phyloP scores from a whole-genome alignment of 2,797 vertebrate genomes.

The Sebastes kiyomatsui region DNA sequence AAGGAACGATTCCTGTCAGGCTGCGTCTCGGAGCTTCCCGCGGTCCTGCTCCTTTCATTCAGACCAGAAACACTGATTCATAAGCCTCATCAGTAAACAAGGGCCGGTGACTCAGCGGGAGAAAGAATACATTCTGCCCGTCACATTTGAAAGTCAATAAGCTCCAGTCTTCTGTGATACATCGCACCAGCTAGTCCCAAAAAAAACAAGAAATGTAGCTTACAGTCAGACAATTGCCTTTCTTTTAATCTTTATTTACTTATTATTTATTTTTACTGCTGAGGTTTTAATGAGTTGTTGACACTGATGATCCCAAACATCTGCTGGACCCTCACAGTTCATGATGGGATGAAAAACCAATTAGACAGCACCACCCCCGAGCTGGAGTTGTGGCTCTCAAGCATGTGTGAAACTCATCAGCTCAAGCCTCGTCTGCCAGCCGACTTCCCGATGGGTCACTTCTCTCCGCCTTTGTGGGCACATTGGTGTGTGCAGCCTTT shows the following conservation, averaged over 20 bases:
- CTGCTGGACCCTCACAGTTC: constrained; percentile 79
- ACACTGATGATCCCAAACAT: constrained; percentile 81
- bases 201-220: background rate
- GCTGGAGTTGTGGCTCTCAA: constrained; percentile 59
- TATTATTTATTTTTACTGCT: constrained; percentile 34
- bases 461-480: constrained; percentile 36
- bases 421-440: constrained; percentile 51
- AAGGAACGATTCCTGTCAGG: constrained; percentile 47
- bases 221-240: constrained; percentile 39
- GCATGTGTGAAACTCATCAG: constrained; percentile 65
- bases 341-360: constrained; percentile 76
- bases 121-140: constrained; percentile 60
- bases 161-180: constrained; percentile 62
- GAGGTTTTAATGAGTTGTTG: constrained; percentile 82
- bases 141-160: constrained; percentile 78
- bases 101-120: constrained; percentile 67
- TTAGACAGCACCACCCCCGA: constrained; percentile 68
- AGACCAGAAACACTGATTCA: constrained; percentile 72
- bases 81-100: constrained; percentile 75
- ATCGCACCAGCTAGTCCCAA: constrained; percentile 6
- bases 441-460: constrained; percentile 40
- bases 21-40: constrained; percentile 39
- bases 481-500: constrained; percentile 35
- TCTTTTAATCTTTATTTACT: constrained; percentile 29
- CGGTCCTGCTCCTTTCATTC: constrained; percentile 37